Evolutionary conservation across 2,113 vertebrate genomes (phyloP).

Genomic region (Bombycilla garrulus): DNA sequence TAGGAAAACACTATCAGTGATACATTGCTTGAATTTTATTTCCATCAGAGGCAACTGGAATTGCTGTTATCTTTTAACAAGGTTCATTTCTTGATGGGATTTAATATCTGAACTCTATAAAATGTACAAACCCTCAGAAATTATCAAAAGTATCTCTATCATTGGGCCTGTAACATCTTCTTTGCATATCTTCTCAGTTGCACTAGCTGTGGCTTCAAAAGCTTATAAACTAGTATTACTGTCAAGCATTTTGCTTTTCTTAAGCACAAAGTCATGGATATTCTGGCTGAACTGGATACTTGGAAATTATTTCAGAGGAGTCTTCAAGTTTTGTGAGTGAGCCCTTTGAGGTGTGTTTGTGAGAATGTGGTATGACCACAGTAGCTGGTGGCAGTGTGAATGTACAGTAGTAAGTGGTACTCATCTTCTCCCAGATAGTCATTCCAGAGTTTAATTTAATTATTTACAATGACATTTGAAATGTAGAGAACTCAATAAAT

Average conservation of each 20-base stretch:
- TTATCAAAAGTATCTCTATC: not conserved
- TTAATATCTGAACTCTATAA: not conserved
- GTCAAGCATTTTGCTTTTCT: not conserved
- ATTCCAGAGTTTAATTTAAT: not conserved
- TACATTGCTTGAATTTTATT: not conserved
- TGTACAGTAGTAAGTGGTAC: not conserved
- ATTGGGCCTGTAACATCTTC: not conserved
- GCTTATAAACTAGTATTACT: not conserved
- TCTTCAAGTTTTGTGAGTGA: not conserved
- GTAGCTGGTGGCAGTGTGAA: accelerated
- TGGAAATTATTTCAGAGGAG: not conserved
- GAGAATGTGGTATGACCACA: not conserved
- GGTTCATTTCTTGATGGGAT: not conserved
- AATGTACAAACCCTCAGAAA: not conserved
- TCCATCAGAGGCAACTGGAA: not conserved
- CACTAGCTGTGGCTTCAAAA: not conserved
- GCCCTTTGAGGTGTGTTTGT: not conserved
- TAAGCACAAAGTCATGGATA: not conserved
- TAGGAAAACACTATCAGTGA: not conserved
- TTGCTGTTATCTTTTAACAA: not conserved
- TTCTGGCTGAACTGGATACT: not conserved
- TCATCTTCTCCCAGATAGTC: not conserved
- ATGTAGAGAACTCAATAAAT: not conserved
- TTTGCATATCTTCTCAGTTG: not conserved
- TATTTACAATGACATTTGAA: not conserved